Evolutionary conservation across 2,888 invertebrate genomes (phyloP).

Genomic region (Hipparchia semele): DNA sequence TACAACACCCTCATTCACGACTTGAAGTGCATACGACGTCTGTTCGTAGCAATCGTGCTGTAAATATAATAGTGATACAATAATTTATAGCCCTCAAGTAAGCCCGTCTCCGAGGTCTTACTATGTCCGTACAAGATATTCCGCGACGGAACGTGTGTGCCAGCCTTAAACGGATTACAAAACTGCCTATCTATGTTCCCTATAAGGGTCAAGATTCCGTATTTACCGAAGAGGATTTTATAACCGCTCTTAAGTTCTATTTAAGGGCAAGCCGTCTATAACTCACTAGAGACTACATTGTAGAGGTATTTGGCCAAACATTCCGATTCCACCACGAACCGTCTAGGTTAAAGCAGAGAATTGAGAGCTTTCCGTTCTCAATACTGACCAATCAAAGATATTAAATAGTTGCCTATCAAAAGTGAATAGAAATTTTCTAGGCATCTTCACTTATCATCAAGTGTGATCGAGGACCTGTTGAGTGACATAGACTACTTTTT

Average conservation of each 20-base stretch:
- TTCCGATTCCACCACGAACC: not conserved
- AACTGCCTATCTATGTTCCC: slow-evolving; percentile 7
- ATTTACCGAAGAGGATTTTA: slow-evolving; percentile 6
- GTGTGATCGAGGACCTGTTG: too few relatives aligned
- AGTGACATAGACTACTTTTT: too few relatives aligned
- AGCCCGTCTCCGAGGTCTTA: slow-evolving; percentile 4
- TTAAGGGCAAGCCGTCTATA: slow-evolving; percentile 4
- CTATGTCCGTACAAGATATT: slow-evolving; percentile 1
- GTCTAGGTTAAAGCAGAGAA: too few relatives aligned
- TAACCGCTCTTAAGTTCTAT: not conserved
- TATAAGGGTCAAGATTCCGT: not conserved
- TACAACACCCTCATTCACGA: not conserved
- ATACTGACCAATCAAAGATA: too few relatives aligned
- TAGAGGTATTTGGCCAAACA: not conserved
- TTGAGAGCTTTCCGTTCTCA: not conserved
- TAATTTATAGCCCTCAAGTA: slow-evolving; percentile 3
- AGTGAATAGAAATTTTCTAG: too few relatives aligned
- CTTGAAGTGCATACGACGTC: not conserved
- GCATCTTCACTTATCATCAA: too few relatives aligned
- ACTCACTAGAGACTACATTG: slow-evolving; percentile 2
- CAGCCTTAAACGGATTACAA: slow-evolving; percentile 5
- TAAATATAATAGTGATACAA: slow-evolving; percentile 9
- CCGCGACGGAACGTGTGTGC: slow-evolving; percentile 1
- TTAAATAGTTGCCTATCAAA: too few relatives aligned
- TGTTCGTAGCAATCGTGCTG: not conserved